These are phyloP conservation scores for Palaemon carinicauda DNA, from an alignment of 1,140 invertebrate genomes.

Conservation along the genomic window DNA sequence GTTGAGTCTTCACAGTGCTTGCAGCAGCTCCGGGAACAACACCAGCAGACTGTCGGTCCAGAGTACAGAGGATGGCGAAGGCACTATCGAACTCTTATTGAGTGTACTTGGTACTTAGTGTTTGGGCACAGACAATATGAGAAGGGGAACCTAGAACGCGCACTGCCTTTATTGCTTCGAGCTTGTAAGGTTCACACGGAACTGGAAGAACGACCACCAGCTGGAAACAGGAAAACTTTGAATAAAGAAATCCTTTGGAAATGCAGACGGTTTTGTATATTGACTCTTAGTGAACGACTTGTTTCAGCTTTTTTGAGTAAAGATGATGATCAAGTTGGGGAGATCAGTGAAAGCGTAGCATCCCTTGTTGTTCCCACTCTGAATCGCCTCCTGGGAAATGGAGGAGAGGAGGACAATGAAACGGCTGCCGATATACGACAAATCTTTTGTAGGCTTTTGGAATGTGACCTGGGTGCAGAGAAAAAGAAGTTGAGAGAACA, in stretches of 20 bases:
- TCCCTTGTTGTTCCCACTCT: conserved; percentile 34
- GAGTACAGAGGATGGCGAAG: conserved; percentile 29
- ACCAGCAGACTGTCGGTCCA: conserved; percentile 5
- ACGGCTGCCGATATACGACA: conserved; percentile 19
- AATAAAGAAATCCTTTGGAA: conserved; percentile 26
- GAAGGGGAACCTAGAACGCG: conserved; percentile 28
- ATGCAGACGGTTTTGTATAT: conserved; percentile 12
- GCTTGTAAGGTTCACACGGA: conserved; percentile 36
- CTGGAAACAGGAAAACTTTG: conserved; percentile 28
- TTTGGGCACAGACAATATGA: conserved; percentile 27
- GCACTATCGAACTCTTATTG: conserved; percentile 34
- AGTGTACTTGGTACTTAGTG: conserved; percentile 39
- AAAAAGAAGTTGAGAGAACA: conserved; percentile 33
- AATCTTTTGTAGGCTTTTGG: conserved; percentile 18
- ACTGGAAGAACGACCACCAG: conserved; percentile 31
- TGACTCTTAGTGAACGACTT: conserved; percentile 27
- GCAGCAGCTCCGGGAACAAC: conserved; percentile 30
- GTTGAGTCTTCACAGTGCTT: conserved; percentile 18
- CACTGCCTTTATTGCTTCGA: conserved; percentile 24
- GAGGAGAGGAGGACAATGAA: conserved; percentile 23
- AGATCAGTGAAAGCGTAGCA: conserved; percentile 12
- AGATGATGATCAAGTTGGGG: conserved; percentile 34
- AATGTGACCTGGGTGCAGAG: background rate
- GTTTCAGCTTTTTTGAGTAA: conserved; percentile 26
- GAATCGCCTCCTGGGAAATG: background rate